Evolutionary conservation across 2,797 vertebrate species (phyloP).

Genomic region (Sebastes ruberrimus): DNA sequence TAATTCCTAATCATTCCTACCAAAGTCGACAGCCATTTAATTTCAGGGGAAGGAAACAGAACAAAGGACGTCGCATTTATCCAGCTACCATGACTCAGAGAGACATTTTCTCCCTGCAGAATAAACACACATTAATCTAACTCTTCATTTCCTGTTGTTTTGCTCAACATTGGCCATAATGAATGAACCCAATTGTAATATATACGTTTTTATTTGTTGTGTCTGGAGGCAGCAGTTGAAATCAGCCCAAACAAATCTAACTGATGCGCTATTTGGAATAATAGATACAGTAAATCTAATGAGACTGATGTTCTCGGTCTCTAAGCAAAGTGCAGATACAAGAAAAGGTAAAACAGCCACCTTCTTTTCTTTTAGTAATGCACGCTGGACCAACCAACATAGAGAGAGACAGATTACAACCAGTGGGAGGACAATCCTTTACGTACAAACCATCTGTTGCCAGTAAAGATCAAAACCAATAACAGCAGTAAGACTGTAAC

Average conservation of each 20-base stretch:
- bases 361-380: neutral
- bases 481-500: neutral
- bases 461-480: neutral
- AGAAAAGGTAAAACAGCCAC: neutral
- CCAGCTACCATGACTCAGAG: conserved; percentile 2
- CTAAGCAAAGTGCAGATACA: neutral
- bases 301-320: neutral
- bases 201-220: neutral
- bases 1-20: conserved; percentile 14
- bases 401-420: neutral
- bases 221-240: neutral
- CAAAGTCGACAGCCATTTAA: neutral
- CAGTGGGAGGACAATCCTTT: neutral
- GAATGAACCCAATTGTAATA: neutral
- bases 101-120: conserved; percentile 2
- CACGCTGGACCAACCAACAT: neutral
- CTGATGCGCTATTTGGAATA: neutral
- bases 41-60: conserved; percentile 9
- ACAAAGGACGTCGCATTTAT: conserved; percentile 10
- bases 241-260: neutral
- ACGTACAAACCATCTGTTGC: neutral
- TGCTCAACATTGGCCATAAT: neutral
- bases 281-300: neutral
- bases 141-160: conserved; percentile 8
- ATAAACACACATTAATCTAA: conserved; percentile 36